Evolutionary conservation across 2,797 vertebrate species (phyloP).

Genomic region (Rhodeus uyekii): DNA sequence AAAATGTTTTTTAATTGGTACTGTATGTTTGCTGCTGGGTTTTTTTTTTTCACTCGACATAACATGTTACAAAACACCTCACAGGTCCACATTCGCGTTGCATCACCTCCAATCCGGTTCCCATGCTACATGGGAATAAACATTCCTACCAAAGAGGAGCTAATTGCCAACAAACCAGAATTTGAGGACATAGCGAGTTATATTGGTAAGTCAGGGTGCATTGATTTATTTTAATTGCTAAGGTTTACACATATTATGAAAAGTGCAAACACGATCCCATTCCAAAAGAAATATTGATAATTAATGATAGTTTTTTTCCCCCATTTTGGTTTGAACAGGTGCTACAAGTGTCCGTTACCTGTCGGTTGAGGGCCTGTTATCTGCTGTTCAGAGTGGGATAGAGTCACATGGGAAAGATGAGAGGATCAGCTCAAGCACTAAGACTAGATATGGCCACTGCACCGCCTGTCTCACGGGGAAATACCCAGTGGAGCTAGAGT

Average conservation of each 20-base stretch:
- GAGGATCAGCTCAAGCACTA: conserved; percentile 69
- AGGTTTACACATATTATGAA: background rate
- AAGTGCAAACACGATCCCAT: background rate
- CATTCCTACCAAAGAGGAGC: conserved; percentile 98
- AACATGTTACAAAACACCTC: background rate
- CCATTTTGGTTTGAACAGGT: conserved; percentile 71
- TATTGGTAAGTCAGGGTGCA: conserved; percentile 80
- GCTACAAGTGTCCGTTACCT: conserved; percentile 94
- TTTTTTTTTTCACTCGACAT: background rate
- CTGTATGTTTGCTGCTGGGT: background rate
- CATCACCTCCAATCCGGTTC: conserved; percentile 92
- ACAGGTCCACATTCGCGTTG: conserved; percentile 96
- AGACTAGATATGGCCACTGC: conserved; percentile 84
- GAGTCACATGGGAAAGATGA: conserved; percentile 70
- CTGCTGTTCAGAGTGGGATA: conserved; percentile 88
- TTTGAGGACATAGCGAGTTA: conserved; percentile 91
- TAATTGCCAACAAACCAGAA: conserved; percentile 97
- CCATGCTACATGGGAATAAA: conserved; percentile 99
- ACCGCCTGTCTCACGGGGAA: conserved; percentile 95
- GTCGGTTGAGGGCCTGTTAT: conserved; percentile 91
- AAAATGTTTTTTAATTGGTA: background rate
- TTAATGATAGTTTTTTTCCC: background rate
- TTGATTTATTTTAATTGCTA: background rate
- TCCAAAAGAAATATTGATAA: background rate
- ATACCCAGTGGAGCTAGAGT: conserved; percentile 93